Evolutionary conservation across 1,140 invertebrate genomes (phyloP).

Genomic region (Pogonognathellus flavescens): DNA sequence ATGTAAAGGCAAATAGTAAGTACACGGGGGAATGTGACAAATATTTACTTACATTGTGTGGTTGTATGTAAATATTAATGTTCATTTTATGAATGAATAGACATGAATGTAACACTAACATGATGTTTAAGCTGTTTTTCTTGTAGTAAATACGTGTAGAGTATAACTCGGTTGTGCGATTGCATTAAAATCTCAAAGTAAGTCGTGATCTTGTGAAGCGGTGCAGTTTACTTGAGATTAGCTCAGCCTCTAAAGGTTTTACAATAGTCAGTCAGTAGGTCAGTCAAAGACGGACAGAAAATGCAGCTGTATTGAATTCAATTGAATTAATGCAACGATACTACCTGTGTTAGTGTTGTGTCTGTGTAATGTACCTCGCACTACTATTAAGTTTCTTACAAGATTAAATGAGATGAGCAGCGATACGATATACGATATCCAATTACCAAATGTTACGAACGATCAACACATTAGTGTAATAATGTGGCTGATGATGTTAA

Average conservation of each 20-base stretch:
- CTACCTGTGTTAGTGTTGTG: neutral
- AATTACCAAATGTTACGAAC: conserved; percentile 11
- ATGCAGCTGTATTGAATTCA: conserved; percentile 29
- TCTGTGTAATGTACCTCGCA: too few species aligned
- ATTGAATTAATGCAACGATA: conserved; percentile 41
- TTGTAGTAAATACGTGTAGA: too few species aligned
- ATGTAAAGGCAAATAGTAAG: too few species aligned
- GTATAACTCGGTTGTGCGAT: conserved; percentile 5
- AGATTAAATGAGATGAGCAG: conserved; percentile 32
- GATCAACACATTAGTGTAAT: conserved; percentile 26
- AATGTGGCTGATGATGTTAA: conserved; percentile 31
- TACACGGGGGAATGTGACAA: too few species aligned
- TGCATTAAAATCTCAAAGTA: conserved; percentile 43
- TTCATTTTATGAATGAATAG: conserved; percentile 32
- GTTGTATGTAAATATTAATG: neutral
- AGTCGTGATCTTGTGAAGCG: conserved; percentile 43
- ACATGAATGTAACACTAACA: neutral
- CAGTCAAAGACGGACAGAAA: conserved; percentile 28
- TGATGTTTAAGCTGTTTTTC: neutral
- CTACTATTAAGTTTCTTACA: too few species aligned
- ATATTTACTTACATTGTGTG: too few species aligned
- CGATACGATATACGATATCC: conserved; percentile 13
- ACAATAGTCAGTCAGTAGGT: conserved; percentile 34
- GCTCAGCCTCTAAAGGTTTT: neutral
- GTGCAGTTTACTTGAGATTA: conserved; percentile 32